phyloP scores from a whole-genome alignment of 2,888 invertebrate species.

The Phymatocera aterrima region DNA sequence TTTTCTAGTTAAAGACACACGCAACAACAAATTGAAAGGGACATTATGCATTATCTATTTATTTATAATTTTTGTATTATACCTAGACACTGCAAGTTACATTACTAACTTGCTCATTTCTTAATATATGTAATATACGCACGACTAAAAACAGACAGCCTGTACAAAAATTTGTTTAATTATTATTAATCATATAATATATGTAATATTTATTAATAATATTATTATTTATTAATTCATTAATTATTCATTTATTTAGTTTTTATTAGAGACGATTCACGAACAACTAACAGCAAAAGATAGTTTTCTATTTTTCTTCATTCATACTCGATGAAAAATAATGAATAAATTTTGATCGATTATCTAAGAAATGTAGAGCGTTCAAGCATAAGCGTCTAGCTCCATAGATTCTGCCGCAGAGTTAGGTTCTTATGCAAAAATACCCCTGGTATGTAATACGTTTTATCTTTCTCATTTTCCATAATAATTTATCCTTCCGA shows the following conservation, averaged over 20 bases:
- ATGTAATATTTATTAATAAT: constrained; percentile 39
- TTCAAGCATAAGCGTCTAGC: no score
- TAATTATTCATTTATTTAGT: constrained; percentile 46
- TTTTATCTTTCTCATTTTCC: not conserved
- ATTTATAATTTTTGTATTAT: not conserved
- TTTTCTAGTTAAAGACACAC: constrained; percentile 66
- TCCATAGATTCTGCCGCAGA: no score
- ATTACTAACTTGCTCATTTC: constrained; percentile 55
- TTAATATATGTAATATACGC: constrained; percentile 35
- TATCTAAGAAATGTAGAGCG: no score
- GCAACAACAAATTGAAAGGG: constrained; percentile 66
- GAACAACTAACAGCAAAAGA: constrained; percentile 54
- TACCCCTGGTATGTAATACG: no score
- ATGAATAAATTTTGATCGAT: not conserved
- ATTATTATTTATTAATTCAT: constrained; percentile 35
- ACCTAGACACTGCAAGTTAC: constrained; percentile 50
- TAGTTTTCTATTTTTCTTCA: constrained; percentile 37
- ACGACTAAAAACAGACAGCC: constrained; percentile 37
- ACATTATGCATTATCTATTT: constrained; percentile 40
- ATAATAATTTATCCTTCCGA: not conserved
- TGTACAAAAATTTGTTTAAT: constrained; percentile 35
- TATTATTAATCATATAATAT: no score
- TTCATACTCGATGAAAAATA: constrained; percentile 5
- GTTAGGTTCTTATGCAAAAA: no score
- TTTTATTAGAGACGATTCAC: constrained; percentile 53